Evolutionary conservation across 2,888 invertebrate genomes (phyloP), one percentile per base, ranked within the genome.

Genomic region (Dioctria rufipes): DNA sequence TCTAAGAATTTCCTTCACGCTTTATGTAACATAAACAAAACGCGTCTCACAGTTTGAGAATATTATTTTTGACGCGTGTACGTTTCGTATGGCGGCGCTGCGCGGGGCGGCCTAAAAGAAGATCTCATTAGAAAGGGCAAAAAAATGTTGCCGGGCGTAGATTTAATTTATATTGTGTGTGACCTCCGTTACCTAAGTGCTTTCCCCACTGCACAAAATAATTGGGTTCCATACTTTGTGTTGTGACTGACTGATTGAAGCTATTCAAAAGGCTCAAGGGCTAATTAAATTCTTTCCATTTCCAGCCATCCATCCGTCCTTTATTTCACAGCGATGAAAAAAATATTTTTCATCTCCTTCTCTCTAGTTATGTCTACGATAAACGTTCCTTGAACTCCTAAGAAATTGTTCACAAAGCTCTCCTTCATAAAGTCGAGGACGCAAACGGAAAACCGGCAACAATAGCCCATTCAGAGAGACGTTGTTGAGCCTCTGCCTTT

Each of bases 401-500:
- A 11, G 54, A 54, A 54, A 49, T 69, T 69, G 37, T 39, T 51
- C 51, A 69, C 69, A 69, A 69, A 69, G 69, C 51, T 49, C 25
- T 69, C 69, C 69, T 69, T 69, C 51, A 69, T 69, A 37, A 39
- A 37, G 5, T 61, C 2, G 51, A 51, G 51, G 11, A 6, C 69
- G 25, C 25, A 25, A 25, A 25, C 25, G 25, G 25, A 25, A 25
- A 25, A 42, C 13, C 6, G 73, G 60, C 40, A 73, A 73, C 73
- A 73, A 73, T 73, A 42, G 58, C 13, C 73, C 58, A 73, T 73
- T 73, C 60, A 73, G 58, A 73, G 11, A 54, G 11, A 54, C 6
- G 73, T 39, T 40, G 54, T 60, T 60, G 73, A 73, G 73, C 54
- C 60, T 73, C 60, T 58, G 73, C 73, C 60, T 73, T 60, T 73